Evolutionary conservation across 35 echinoderm and acorn worm species (phyloP).

Genomic region (Chiridota heheva): DNA sequence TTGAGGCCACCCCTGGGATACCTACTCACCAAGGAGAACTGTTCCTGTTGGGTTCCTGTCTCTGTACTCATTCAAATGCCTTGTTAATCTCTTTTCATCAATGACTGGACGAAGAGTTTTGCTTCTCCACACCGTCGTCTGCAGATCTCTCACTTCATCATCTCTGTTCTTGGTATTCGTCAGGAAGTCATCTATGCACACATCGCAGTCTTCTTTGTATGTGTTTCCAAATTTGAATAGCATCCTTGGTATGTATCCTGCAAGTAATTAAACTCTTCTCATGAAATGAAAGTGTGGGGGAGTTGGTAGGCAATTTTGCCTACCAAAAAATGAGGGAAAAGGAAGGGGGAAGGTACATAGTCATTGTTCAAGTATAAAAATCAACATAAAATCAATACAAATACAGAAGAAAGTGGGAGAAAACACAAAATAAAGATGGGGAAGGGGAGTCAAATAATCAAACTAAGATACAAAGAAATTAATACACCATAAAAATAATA

Average conservation of each 20-base stretch:
- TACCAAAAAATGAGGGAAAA: too few relatives aligned
- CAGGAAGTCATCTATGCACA: slow-evolving; percentile 97
- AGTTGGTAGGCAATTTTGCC: too few relatives aligned
- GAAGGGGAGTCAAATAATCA: too few relatives aligned
- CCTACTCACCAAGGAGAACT: slow-evolving; percentile 85
- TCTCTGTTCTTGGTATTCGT: slow-evolving; percentile 73
- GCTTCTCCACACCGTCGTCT: slow-evolving; percentile 38
- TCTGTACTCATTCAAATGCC: slow-evolving; percentile 80
- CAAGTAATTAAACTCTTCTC: neutral
- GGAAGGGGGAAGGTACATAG: too few relatives aligned
- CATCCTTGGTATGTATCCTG: slow-evolving; percentile 97
- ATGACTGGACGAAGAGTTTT: slow-evolving; percentile 44
- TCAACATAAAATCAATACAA: too few relatives aligned
- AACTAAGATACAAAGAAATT: too few relatives aligned
- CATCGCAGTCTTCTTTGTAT: slow-evolving; percentile 98
- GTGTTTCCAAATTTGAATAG: slow-evolving; percentile 99
- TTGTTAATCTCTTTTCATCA: slow-evolving; percentile 54
- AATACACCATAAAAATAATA: too few relatives aligned
- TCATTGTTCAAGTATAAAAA: too few relatives aligned
- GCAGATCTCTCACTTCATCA: slow-evolving; percentile 63
- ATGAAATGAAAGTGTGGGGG: too few relatives aligned
- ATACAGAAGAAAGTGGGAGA: too few relatives aligned
- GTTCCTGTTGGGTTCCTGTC: slow-evolving; percentile 76
- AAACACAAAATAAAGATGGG: too few relatives aligned
- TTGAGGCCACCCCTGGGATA: too few relatives aligned